Evolutionary conservation across 2,113 vertebrate genomes (phyloP).

Genomic region (Pycnonotus jocosus): DNA sequence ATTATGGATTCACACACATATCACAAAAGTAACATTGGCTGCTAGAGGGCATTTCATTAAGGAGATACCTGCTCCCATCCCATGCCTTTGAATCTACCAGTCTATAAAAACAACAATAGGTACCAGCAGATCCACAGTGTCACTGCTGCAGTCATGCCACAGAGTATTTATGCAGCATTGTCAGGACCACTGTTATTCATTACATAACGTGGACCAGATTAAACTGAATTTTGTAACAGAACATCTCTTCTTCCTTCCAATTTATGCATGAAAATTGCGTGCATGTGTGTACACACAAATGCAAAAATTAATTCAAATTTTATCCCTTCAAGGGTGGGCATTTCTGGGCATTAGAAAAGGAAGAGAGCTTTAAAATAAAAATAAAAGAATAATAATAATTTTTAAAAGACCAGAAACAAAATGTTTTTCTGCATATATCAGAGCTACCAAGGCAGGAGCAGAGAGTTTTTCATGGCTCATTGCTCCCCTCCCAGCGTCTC

Average conservation of each 20-base stretch:
- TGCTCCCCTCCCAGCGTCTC: neutral
- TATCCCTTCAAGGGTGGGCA: neutral
- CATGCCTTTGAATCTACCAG: neutral
- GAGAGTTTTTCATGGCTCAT: neutral
- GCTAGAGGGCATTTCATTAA: neutral
- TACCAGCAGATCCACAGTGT: neutral
- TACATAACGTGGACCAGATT: neutral
- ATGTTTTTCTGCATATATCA: neutral
- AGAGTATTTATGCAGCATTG: neutral
- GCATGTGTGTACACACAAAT: neutral
- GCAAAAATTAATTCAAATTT: neutral
- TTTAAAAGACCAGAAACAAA: neutral
- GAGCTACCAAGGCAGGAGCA: neutral
- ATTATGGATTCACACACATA: neutral
- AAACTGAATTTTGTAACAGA: neutral
- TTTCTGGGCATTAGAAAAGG: neutral
- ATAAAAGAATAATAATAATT: neutral
- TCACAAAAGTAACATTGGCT: neutral
- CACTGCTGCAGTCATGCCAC: neutral
- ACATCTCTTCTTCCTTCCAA: neutral
- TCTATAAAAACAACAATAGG: neutral
- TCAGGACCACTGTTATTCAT: neutral
- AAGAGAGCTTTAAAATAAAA: neutral
- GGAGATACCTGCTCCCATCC: neutral
- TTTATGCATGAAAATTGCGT: neutral